Conservation (phyloP, 1,140 invertebrate genomes). For the Vanessa atalanta region DNA sequence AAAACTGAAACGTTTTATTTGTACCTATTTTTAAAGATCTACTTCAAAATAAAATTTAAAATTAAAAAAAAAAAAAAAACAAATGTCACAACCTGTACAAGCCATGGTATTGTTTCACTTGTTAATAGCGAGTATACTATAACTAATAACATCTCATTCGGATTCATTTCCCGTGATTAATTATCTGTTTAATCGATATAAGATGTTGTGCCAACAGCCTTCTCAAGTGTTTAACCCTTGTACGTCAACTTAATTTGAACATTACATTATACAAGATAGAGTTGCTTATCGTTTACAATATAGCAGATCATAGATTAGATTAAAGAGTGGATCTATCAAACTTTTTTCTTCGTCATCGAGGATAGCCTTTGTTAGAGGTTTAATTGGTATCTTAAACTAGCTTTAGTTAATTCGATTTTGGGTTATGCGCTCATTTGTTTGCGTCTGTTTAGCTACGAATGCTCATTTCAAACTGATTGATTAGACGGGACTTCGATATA, state of each 20-base stretch:
- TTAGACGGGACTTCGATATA: conserved; percentile 48
- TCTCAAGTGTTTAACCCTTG: conserved; percentile 53
- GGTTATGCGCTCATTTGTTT: conserved; percentile 69
- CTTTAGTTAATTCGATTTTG: conserved; percentile 76
- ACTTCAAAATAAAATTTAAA: not conserved
- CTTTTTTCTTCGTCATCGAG: conserved; percentile 75
- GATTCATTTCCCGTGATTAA: conserved; percentile 80
- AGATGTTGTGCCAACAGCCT: conserved; percentile 80
- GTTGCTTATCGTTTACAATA: conserved; percentile 36
- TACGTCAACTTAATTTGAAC: conserved; percentile 35
- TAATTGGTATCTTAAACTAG: conserved; percentile 79
- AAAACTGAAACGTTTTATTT: too few species aligned
- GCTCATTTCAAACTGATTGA: conserved; percentile 78
- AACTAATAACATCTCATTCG: conserved; percentile 81
- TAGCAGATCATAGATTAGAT: conserved; percentile 65
- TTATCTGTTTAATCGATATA: conserved; percentile 81
- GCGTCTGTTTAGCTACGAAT: conserved; percentile 61
- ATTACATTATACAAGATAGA: conserved; percentile 34
- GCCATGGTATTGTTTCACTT: conserved; percentile 76
- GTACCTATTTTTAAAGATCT: too few species aligned
- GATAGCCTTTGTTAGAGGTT: conserved; percentile 77
- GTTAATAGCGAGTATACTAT: conserved; percentile 78
- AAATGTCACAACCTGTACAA: conserved; percentile 50
- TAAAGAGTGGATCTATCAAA: conserved; percentile 80
- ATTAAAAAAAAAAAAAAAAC: not conserved